These are phyloP conservation scores for Mythimna vitellina DNA, from an alignment of 2,888 invertebrate species.

Conservation along the genomic window DNA sequence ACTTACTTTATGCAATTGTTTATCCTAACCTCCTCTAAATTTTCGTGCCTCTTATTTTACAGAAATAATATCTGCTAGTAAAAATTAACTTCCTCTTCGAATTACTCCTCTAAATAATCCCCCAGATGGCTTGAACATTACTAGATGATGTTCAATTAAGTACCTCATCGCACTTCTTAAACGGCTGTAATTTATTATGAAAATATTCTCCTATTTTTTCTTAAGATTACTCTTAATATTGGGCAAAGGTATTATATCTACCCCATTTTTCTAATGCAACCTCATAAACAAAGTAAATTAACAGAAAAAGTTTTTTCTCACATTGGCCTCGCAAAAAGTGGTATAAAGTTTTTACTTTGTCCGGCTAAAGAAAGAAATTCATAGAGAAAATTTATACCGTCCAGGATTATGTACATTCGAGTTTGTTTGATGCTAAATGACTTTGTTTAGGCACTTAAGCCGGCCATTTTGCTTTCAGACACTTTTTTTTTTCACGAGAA, in stretches of 20 bases:
- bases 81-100: conserved; percentile 6
- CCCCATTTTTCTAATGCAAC: conserved; percentile 32
- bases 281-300: conserved; percentile 51
- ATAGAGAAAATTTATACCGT: conserved; percentile 70
- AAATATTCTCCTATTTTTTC: conserved; percentile 11
- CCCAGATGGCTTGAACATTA: conserved; percentile 41
- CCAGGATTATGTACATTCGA: conserved; percentile 63
- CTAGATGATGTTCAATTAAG: conserved; percentile 35
- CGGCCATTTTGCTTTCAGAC: conserved; percentile 66
- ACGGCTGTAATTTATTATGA: conserved; percentile 37
- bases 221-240: conserved; percentile 22
- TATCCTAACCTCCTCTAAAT: too few species aligned
- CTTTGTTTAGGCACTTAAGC: conserved; percentile 77
- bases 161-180: conserved; percentile 36
- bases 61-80: not conserved
- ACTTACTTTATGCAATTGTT: too few species aligned
- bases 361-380: conserved; percentile 65
- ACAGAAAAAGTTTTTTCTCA: conserved; percentile 45
- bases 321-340: conserved; percentile 48
- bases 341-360: conserved; percentile 54
- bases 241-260: conserved; percentile 14
- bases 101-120: conserved; percentile 13
- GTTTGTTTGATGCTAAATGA: conserved; percentile 76
- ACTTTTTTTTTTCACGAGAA: conserved; percentile 42
- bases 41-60: not conserved